Conservation (phyloP, 2,888 invertebrate species). For the Nymphalis c-album region DNA sequence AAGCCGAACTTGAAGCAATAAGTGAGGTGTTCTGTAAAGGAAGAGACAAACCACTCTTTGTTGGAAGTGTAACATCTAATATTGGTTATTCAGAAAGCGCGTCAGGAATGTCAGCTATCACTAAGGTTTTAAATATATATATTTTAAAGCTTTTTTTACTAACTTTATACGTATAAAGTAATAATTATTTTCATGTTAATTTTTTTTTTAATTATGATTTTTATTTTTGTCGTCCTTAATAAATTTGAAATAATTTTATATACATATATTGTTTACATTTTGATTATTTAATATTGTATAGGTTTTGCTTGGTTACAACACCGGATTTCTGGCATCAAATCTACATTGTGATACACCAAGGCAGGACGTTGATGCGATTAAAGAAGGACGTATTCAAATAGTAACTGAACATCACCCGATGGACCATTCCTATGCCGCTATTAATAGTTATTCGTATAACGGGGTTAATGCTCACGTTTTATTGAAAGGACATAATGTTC, state of each 20-base stretch:
- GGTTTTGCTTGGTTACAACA: conserved; percentile 84
- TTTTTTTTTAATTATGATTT: too few relatives aligned
- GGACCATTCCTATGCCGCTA: conserved; percentile 70
- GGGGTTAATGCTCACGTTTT: conserved; percentile 63
- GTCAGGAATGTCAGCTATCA: conserved; percentile 78
- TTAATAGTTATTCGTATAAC: conserved; percentile 61
- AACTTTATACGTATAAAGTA: too few relatives aligned
- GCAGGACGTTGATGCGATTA: conserved; percentile 71
- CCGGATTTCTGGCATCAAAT: conserved; percentile 85
- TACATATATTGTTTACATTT: not conserved
- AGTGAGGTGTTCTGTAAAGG: conserved; percentile 79
- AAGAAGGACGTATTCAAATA: conserved; percentile 78
- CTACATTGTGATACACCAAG: conserved; percentile 84
- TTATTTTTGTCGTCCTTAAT: too few relatives aligned
- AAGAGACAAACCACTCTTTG: conserved; percentile 80
- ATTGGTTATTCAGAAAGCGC: conserved; percentile 71
- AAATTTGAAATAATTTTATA: not conserved
- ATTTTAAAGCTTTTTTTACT: too few relatives aligned
- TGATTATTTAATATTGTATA: conserved; percentile 43
- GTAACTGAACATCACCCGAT: conserved; percentile 81
- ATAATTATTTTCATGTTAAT: too few relatives aligned
- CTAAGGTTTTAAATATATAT: conserved; percentile 68
- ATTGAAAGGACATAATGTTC: conserved; percentile 57
- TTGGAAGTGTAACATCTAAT: conserved; percentile 79
- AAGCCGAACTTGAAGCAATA: conserved; percentile 83